Conservation (phyloP, 2,797 vertebrate species). For the Otolemur crassicaudatus region DNA sequence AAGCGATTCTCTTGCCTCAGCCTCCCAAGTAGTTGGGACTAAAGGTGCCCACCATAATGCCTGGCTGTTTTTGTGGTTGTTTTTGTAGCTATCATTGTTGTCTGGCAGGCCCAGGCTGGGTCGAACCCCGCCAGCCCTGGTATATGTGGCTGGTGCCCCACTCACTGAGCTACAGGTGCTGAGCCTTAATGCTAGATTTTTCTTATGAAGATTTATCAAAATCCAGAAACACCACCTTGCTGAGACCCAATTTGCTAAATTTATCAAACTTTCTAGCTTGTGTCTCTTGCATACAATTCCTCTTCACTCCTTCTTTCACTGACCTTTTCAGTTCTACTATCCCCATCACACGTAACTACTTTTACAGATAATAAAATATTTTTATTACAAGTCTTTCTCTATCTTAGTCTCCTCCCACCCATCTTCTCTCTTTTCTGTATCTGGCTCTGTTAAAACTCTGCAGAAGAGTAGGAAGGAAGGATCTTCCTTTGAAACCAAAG, state of each 20-base stretch:
- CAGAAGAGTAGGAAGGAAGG: neutral
- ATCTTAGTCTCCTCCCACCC: neutral
- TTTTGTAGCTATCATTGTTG: too few species aligned
- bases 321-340: conserved; percentile 27
- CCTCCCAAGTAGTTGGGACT: too few species aligned
- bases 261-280: neutral
- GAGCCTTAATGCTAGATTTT: conserved; percentile 14
- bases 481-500: neutral
- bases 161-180: too few species aligned
- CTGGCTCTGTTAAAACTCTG: neutral
- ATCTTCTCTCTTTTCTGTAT: neutral
- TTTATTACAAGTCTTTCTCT: conserved; percentile 24
- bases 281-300: neutral
- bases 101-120: too few species aligned
- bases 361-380: conserved; percentile 24
- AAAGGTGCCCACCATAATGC: too few species aligned
- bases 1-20: too few species aligned
- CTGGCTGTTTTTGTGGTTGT: too few species aligned
- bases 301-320: neutral
- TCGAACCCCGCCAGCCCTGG: too few species aligned
- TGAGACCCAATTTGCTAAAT: neutral
- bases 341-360: neutral
- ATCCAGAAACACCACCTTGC: neutral
- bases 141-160: too few species aligned
- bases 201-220: conserved; percentile 6